phyloP scores from a whole-genome alignment of 2,113 vertebrate genomes.

The Epinephelus fuscoguttatus region DNA sequence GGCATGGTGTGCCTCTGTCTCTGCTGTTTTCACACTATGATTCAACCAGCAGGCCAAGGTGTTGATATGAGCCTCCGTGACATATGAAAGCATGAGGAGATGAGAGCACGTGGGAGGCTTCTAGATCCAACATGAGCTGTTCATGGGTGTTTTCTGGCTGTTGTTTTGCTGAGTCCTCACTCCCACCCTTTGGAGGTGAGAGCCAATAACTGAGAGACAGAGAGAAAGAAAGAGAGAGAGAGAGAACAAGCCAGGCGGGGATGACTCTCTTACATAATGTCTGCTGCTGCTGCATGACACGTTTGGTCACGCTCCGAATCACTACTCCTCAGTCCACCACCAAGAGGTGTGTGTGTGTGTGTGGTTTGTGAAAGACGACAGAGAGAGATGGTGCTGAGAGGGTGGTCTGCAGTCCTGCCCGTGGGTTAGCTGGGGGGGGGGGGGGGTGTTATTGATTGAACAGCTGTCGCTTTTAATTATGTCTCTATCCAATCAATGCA shows the following conservation, averaged over 20 bases:
- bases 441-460: constrained; percentile 69
- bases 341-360: constrained; percentile 14
- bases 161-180: constrained; percentile 64
- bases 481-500: constrained; percentile 67
- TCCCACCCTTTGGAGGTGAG: constrained; percentile 50
- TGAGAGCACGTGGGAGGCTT: constrained; percentile 51
- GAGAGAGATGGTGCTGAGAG: constrained; percentile 34
- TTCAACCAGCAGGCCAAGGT: constrained; percentile 49
- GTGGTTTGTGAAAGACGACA: constrained; percentile 6
- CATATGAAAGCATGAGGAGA: constrained; percentile 52
- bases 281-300: constrained; percentile 60
- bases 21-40: constrained; percentile 44
- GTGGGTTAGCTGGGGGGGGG: constrained; percentile 12
- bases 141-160: constrained; percentile 40
- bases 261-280: constrained; percentile 63
- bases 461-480: constrained; percentile 71
- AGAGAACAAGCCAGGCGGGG: constrained; percentile 18
- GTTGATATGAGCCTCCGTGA: constrained; percentile 41
- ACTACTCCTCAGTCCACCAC: constrained; percentile 36
- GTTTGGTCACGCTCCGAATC: constrained; percentile 50
- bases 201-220: constrained; percentile 35
- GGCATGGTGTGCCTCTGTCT: constrained; percentile 7
- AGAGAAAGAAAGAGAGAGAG: constrained; percentile 10
- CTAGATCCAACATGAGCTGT: constrained; percentile 43
- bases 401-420: constrained; percentile 42